phyloP scores from a whole-genome alignment of 1,140 invertebrate genomes.

The Drosophila equinoxialis region DNA sequence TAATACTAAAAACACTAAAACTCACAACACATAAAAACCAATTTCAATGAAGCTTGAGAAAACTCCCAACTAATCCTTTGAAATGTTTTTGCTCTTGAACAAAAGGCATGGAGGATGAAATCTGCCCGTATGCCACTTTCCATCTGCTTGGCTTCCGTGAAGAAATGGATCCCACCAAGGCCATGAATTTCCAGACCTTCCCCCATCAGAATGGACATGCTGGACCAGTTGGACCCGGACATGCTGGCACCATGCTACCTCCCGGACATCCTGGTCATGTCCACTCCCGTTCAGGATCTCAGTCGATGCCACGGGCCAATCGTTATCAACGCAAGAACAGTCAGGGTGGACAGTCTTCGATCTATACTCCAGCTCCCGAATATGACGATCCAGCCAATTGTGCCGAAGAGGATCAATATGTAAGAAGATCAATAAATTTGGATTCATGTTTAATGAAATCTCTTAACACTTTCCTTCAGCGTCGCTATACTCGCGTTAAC shows the following conservation, averaged over 20 bases:
- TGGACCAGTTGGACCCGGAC: slow-evolving; percentile 83
- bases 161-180: slow-evolving; percentile 96
- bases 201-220: slow-evolving; percentile 90
- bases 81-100: slow-evolving; percentile 7
- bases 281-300: slow-evolving; percentile 93
- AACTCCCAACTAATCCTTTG: slow-evolving; percentile 28
- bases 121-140: slow-evolving; percentile 97
- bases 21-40: slow-evolving; percentile 12
- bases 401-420: slow-evolving; percentile 93
- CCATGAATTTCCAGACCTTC: slow-evolving; percentile 94
- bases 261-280: slow-evolving; percentile 87
- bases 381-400: slow-evolving; percentile 96
- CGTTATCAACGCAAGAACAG: slow-evolving; percentile 88
- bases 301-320: slow-evolving; percentile 92
- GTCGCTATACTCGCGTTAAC: slow-evolving; percentile 82
- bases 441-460: too few relatives aligned
- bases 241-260: slow-evolving; percentile 91
- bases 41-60: background rate
- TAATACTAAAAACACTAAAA: slow-evolving; percentile 74
- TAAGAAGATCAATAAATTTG: slow-evolving; percentile 56
- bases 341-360: slow-evolving; percentile 87
- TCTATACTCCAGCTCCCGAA: slow-evolving; percentile 90
- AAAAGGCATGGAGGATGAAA: slow-evolving; percentile 95
- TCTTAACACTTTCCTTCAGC: slow-evolving; percentile 33
- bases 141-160: slow-evolving; percentile 96